Evolutionary conservation across 2,797 vertebrate genomes (phyloP), one percentile per base, ranked within the genome.

Genomic region (Fundulus diaphanus): DNA sequence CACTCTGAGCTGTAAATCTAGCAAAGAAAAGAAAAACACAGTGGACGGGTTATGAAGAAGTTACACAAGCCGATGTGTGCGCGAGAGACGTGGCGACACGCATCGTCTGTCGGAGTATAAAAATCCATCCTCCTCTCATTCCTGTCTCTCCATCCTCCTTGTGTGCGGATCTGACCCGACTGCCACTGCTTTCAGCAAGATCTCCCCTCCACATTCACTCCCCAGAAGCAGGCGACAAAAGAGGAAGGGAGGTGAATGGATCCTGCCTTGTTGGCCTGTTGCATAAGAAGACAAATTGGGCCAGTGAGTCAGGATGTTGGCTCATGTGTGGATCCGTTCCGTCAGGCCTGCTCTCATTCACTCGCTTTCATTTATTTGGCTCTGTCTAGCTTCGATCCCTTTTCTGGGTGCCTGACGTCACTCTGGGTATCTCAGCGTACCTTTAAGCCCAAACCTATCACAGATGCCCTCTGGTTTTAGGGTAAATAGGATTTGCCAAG

Each of bases 221-320:
- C 78, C 82, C 83, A 65, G 59, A 86, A 88, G 87, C 78, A 75
- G 85, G 76, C 70, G 82, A 86, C 74, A 80, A 86, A 82, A 81
- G 83, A 79, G 40, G 71, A 77, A 69, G 63, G 51, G 70, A 78
- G 76, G 68, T 89, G 82, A 87, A 87, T 83, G 87, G 85, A 79
- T 84, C 80, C 68, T 68, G 82, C 59, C 15, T 24, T 63, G 33
- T 40, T 42, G 37, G 83, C 82, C 68, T 82, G 82, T 93, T 91
- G 87, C 78, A 74, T 90, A 90, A 90, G 81, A 67, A 78, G 66
- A 87, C 76, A 79, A 92, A 91, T 69, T 85, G 82, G 87, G 80
- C 82, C 86, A 86, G 74, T 89, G 87, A 92, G 89, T 88, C 79
- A 82, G 87, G 79, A 86, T 76, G 56, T 72, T 77, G 74, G 85